Percentiles rank a stretch among this genome's conserved stretches.
phyloP scores from a whole-genome alignment of 2,113 vertebrate genomes.

The Pangasianodon gigas region DNA sequence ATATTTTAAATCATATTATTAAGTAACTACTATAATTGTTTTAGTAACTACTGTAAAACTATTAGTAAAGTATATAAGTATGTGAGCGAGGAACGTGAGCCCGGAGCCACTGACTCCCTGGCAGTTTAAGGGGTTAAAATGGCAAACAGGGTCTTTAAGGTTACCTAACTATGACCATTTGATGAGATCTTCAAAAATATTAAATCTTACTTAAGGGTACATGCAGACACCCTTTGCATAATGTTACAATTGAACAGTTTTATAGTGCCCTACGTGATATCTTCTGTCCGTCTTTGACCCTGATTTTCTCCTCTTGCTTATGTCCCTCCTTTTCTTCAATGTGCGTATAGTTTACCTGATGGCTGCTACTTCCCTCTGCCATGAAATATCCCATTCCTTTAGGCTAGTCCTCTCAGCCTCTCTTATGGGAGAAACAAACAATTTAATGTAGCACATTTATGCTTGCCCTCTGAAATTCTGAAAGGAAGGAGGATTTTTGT shows the following conservation, averaged over 20 bases:
- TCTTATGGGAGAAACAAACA: neutral
- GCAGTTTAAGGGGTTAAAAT: neutral
- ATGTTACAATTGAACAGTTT: neutral
- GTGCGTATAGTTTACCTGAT: neutral
- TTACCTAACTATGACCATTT: neutral
- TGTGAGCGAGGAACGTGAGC: neutral
- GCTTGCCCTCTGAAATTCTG: neutral
- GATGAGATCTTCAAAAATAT: neutral
- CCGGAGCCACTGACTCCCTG: neutral
- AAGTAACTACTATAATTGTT: neutral
- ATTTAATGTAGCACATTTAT: neutral
- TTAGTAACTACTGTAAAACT: neutral
- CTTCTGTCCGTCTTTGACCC: neutral
- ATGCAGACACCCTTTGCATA: neutral
- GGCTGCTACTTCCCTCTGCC: neutral
- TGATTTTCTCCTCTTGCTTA: neutral
- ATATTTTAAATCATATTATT: neutral
- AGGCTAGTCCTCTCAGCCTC: neutral
- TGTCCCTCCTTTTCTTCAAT: neutral
- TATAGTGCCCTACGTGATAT: neutral
- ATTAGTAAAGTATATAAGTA: neutral
- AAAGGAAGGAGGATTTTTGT: constrained; percentile 41
- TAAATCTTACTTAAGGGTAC: neutral
- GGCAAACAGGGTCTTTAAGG: neutral
- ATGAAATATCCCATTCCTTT: neutral